A percentile compares a stretch with the other conserved stretches of the same genome.
Conservation (phyloP, 2,113 vertebrate species). For the Heloderma charlesbogerti region DNA sequence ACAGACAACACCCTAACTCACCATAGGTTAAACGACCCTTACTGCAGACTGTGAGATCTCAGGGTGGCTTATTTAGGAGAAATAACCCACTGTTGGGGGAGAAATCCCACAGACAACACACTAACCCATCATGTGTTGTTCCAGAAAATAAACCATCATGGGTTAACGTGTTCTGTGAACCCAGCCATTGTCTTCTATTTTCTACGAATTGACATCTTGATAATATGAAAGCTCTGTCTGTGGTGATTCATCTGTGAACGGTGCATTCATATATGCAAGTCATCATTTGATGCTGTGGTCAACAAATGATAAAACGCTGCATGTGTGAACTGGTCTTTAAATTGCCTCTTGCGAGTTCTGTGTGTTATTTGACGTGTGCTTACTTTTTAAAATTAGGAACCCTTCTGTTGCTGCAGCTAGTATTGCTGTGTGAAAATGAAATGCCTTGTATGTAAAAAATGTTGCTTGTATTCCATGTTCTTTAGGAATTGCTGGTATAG, state of each 20-base stretch:
- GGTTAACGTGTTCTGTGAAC: no score
- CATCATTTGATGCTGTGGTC: not conserved
- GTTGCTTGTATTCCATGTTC: accelerated
- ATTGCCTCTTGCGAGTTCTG: not conserved
- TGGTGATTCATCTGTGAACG: not conserved
- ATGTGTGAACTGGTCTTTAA: not conserved
- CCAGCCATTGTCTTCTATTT: no score
- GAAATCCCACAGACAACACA: no score
- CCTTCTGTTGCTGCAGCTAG: no score
- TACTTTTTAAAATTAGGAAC: accelerated
- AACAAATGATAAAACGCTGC: not conserved
- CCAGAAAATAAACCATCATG: no score
- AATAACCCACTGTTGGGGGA: no score
- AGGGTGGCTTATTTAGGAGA: no score
- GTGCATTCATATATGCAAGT: not conserved
- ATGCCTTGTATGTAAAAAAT: accelerated
- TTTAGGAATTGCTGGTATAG: not conserved
- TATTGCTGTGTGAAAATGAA: not conserved
- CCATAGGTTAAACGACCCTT: no score
- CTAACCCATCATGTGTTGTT: no score
- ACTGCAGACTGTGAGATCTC: no score
- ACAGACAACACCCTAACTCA: no score
- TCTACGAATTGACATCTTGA: not conserved
- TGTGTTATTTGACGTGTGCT: accelerated
- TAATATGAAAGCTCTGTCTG: not conserved